Conservation (phyloP, 2,797 vertebrate genomes). For the Betta splendens region DNA sequence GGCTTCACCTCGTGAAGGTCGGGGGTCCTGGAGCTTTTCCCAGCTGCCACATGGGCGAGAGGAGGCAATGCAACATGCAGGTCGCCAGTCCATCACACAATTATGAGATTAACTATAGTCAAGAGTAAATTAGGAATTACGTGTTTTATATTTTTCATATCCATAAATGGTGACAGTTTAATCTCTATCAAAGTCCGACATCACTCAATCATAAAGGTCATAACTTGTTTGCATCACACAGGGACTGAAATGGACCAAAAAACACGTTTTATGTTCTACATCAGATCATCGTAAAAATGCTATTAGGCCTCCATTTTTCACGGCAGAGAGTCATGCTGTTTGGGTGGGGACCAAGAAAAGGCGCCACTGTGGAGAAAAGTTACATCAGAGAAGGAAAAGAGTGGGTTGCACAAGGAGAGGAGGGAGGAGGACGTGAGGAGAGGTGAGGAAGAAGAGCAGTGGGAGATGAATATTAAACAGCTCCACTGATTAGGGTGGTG, state of each 20-base stretch:
- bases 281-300: slow-evolving; percentile 76
- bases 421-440: slow-evolving; percentile 54
- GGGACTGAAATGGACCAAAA: slow-evolving; percentile 71
- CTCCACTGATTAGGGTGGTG: slow-evolving; percentile 82
- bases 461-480: slow-evolving; percentile 81
- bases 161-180: neutral
- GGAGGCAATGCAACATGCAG: too few species aligned
- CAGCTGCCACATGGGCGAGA: too few species aligned
- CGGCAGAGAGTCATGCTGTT: too few species aligned
- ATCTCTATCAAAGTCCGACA: slow-evolving; percentile 11
- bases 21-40: too few species aligned
- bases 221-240: slow-evolving; percentile 60
- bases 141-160: slow-evolving; percentile 5
- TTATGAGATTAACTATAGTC: too few species aligned
- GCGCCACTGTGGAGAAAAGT: slow-evolving; percentile 8
- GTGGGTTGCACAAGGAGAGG: slow-evolving; percentile 23
- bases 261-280: slow-evolving; percentile 75
- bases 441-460: slow-evolving; percentile 53
- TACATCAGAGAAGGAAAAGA: slow-evolving; percentile 12
- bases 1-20: too few species aligned
- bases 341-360: too few species aligned
- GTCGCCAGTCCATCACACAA: too few species aligned
- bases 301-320: slow-evolving; percentile 69
- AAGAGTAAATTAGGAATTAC: too few species aligned
- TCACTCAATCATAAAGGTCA: slow-evolving; percentile 42